Evolutionary conservation across 2,113 vertebrate genomes (phyloP).

Genomic region (Dromaius novaehollandiae): DNA sequence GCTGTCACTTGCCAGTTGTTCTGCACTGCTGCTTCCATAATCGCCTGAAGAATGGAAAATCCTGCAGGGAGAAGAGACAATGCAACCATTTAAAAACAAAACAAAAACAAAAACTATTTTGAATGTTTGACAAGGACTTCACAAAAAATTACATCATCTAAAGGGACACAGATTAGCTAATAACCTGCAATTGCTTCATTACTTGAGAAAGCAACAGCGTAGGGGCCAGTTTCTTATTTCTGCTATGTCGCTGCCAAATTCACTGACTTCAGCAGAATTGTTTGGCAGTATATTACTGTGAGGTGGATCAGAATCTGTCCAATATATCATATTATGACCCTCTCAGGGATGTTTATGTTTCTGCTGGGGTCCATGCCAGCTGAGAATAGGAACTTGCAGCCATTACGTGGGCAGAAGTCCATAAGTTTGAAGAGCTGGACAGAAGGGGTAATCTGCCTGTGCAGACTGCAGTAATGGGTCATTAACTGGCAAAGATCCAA

Average conservation of each 20-base stretch:
- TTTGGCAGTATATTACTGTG: neutral
- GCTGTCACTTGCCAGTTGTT: conserved; percentile 99
- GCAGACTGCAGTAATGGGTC: conserved; percentile 45
- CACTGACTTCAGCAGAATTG: conserved; percentile 29
- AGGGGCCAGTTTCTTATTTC: conserved; percentile 9
- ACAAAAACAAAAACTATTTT: neutral
- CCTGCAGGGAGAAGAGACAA: conserved; percentile 77
- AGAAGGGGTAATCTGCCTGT: conserved; percentile 5
- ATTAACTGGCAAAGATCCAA: conserved; percentile 45
- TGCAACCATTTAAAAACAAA: conserved; percentile 35
- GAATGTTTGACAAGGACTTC: neutral
- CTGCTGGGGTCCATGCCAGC: conserved; percentile 1
- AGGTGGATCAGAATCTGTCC: neutral
- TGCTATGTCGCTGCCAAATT: neutral
- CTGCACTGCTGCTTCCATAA: conserved; percentile 98
- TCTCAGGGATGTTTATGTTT: conserved; percentile 41
- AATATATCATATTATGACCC: conserved; percentile 22
- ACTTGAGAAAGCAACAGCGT: neutral
- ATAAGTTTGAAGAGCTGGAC: neutral
- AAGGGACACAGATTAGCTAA: neutral
- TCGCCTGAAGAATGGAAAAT: conserved; percentile 97
- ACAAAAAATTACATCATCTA: neutral
- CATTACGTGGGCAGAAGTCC: conserved; percentile 34
- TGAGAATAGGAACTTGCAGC: conserved; percentile 36
- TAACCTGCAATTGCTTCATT: neutral